Evolutionary conservation across 2,888 invertebrate genomes (phyloP).

Genomic region (Deroplatys truncata): DNA sequence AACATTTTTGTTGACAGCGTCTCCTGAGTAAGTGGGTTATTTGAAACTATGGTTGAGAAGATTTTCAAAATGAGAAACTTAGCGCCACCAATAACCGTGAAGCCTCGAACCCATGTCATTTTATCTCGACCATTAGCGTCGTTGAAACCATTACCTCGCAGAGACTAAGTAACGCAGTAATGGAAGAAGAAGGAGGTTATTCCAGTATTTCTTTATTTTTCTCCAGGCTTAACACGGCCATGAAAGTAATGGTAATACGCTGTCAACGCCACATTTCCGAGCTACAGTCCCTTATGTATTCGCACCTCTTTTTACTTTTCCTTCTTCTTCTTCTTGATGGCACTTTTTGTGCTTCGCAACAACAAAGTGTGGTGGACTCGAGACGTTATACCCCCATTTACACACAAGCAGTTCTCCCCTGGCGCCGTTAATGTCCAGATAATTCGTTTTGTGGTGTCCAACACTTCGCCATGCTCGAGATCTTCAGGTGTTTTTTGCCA

Average conservation of each 20-base stretch:
- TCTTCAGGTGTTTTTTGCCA: not conserved
- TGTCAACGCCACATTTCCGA: not conserved
- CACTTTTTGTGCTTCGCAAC: not conserved
- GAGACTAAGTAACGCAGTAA: not conserved
- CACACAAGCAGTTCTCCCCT: not conserved
- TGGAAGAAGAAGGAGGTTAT: no score
- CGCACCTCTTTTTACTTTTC: not conserved
- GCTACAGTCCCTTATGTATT: not conserved
- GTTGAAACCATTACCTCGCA: not conserved
- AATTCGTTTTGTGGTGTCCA: slow-evolving; percentile 3
- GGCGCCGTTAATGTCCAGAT: slow-evolving; percentile 7
- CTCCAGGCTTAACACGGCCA: not conserved
- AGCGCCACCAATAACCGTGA: not conserved
- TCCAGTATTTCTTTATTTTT: not conserved
- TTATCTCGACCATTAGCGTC: not conserved
- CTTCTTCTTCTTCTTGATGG: not conserved
- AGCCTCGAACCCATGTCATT: not conserved
- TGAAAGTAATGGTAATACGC: not conserved
- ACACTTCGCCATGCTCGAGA: not conserved
- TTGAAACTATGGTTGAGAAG: not conserved
- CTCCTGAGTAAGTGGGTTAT: not conserved
- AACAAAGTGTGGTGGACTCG: not conserved
- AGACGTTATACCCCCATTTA: not conserved
- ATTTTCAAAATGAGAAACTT: not conserved
- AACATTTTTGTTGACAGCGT: not conserved